phyloP scores from a whole-genome alignment of 2,797 vertebrate genomes.

The Sorex maritimensis region DNA sequence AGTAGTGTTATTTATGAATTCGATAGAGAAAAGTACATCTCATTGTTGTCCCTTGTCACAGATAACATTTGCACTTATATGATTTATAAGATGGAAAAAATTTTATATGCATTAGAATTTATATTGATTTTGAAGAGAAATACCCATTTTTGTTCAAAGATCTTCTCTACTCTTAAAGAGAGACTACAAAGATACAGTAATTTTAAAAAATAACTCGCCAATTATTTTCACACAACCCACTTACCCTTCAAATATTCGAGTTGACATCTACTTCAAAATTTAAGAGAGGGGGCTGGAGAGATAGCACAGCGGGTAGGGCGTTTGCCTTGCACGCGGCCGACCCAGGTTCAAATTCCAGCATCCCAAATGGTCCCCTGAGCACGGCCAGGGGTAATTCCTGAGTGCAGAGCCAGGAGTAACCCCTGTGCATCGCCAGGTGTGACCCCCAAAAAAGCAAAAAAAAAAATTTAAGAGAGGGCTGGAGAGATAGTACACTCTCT shows the following conservation, averaged over 20 bases:
- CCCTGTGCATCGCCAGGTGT: too few species aligned
- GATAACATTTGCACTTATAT: background rate
- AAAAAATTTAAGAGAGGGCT: background rate
- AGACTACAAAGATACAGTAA: constrained; percentile 29
- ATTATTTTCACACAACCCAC: constrained; percentile 9
- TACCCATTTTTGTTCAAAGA: constrained; percentile 28
- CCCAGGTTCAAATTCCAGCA: too few species aligned
- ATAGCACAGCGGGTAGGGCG: too few species aligned
- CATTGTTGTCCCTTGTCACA: constrained; percentile 3
- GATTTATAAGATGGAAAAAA: constrained; percentile 38
- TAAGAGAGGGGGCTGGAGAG: too few species aligned
- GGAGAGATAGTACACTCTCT: too few species aligned
- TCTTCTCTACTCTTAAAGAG: constrained; percentile 54
- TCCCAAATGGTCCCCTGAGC: too few species aligned
- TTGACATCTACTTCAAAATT: constrained; percentile 52
- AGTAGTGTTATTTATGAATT: constrained; percentile 31
- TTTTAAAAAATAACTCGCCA: constrained; percentile 66
- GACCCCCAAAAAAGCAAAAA: too few species aligned
- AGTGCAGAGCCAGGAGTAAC: too few species aligned
- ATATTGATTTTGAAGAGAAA: constrained; percentile 55
- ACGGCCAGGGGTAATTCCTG: too few species aligned
- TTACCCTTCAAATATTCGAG: constrained; percentile 3
- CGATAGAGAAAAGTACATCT: constrained; percentile 37
- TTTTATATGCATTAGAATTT: constrained; percentile 35
- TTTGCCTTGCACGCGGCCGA: too few species aligned